Percentiles rank a stretch among this genome's conserved stretches.
Evolutionary conservation across 2,113 vertebrate species (phyloP).

Genomic region (Theristicus caerulescens): DNA sequence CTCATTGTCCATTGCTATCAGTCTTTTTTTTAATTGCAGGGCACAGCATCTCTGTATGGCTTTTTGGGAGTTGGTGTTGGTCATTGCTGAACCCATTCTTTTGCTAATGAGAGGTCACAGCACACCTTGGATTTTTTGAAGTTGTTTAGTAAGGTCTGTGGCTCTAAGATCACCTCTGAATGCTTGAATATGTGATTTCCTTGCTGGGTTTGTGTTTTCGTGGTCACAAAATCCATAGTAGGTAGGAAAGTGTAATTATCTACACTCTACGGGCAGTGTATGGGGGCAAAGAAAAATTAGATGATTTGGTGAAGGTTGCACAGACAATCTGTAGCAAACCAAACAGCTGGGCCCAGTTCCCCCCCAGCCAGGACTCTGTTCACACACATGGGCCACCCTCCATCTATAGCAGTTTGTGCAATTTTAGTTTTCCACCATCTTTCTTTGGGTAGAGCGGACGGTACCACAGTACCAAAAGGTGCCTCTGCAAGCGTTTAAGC

Average conservation of each 20-base stretch:
- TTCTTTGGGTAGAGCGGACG: neutral
- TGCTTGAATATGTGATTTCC: neutral
- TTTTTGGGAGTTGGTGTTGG: neutral
- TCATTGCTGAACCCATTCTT: neutral
- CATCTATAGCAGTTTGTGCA: accelerated
- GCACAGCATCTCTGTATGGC: neutral
- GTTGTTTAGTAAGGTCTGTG: neutral
- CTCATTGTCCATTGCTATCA: neutral
- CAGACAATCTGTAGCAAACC: neutral
- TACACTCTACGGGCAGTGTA: neutral
- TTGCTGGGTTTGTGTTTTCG: neutral
- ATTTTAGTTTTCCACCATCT: neutral
- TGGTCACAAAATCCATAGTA: neutral
- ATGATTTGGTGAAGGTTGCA: neutral
- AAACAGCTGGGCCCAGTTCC: neutral
- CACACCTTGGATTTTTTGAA: neutral
- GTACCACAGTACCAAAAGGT: neutral
- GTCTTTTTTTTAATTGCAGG: neutral
- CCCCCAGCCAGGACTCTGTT: neutral
- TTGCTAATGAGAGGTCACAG: neutral
- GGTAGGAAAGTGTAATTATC: neutral
- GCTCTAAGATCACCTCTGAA: neutral
- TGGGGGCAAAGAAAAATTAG: neutral
- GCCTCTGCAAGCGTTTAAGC: neutral
- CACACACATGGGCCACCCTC: neutral